Evolutionary conservation across 2,888 invertebrate genomes (phyloP).

Genomic region (Dyspetes luteomarginatus): DNA sequence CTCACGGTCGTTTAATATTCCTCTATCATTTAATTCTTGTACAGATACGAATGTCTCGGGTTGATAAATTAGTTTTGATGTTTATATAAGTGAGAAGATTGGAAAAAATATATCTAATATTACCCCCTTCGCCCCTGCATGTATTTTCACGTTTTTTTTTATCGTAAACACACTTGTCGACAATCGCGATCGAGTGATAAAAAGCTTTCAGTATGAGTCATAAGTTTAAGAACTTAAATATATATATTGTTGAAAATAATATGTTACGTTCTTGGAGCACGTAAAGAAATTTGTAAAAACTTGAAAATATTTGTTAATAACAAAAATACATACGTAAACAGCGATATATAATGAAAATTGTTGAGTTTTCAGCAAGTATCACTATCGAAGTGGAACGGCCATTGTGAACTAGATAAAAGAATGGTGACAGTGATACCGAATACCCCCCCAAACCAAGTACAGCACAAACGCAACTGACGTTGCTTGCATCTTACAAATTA

Average conservation of each 20-base stretch:
- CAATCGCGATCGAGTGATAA: not conserved
- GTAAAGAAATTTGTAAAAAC: not conserved
- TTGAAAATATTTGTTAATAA: not conserved
- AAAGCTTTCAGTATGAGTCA: not conserved
- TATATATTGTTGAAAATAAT: not conserved
- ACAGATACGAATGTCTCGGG: too few relatives aligned
- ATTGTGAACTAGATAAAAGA: slow-evolving; percentile 7
- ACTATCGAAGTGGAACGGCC: not conserved
- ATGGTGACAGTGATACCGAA: not conserved
- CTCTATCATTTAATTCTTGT: too few relatives aligned
- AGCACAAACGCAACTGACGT: too few relatives aligned
- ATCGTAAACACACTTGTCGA: not conserved
- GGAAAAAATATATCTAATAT: too few relatives aligned
- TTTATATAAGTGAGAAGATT: too few relatives aligned
- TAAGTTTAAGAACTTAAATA: not conserved
- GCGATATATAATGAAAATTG: not conserved
- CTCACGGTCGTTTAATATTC: too few relatives aligned
- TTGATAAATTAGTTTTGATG: too few relatives aligned
- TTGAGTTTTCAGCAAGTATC: not conserved
- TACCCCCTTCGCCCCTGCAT: too few relatives aligned
- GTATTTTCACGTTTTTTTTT: not conserved
- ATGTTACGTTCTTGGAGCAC: not conserved
- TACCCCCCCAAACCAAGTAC: too few relatives aligned
- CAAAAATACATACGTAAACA: not conserved
- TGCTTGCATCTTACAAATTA: too few relatives aligned